Conservation (phyloP, 2,888 invertebrate genomes). For the Drosophila engyochracea region DNA sequence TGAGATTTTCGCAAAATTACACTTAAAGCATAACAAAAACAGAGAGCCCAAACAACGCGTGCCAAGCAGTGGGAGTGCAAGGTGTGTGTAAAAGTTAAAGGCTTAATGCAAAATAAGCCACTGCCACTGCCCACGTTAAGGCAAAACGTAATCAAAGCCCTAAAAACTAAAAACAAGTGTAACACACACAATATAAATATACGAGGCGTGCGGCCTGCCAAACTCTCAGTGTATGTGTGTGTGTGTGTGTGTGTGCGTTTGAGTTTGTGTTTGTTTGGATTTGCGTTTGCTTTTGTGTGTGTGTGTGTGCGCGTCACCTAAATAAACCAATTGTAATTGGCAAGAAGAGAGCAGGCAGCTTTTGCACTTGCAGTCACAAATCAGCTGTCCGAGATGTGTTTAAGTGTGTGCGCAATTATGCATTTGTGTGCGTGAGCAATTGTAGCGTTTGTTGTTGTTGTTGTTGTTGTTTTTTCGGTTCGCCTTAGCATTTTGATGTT, state of each 20-base stretch:
- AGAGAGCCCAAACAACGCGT: conserved; percentile 28
- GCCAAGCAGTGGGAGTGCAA: conserved; percentile 50
- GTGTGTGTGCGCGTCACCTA: conserved; percentile 56
- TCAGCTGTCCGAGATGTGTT: conserved; percentile 55
- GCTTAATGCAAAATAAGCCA: conserved; percentile 17
- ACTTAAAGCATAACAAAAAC: conserved; percentile 45
- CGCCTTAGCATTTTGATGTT: conserved; percentile 48
- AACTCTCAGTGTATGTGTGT: conserved; percentile 24
- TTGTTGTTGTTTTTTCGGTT: conserved; percentile 22
- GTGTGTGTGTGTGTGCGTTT: conserved; percentile 16
- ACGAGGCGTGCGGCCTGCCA: conserved; percentile 52
- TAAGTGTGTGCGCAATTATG: conserved; percentile 12
- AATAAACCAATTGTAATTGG: conserved; percentile 65
- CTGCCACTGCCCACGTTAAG: not conserved
- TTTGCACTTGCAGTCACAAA: conserved; percentile 63
- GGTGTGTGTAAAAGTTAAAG: conserved; percentile 50
- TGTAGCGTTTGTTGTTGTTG: conserved; percentile 29
- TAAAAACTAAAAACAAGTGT: conserved; percentile 72
- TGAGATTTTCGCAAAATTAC: conserved; percentile 64
- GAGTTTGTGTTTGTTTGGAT: conserved; percentile 22
- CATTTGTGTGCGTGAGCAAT: conserved; percentile 14
- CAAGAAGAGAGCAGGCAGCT: conserved; percentile 45
- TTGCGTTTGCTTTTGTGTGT: conserved; percentile 14
- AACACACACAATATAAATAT: conserved; percentile 53
- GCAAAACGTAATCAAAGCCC: conserved; percentile 49